Conservation (phyloP, 2,797 vertebrate genomes). For the Pampus argenteus region DNA sequence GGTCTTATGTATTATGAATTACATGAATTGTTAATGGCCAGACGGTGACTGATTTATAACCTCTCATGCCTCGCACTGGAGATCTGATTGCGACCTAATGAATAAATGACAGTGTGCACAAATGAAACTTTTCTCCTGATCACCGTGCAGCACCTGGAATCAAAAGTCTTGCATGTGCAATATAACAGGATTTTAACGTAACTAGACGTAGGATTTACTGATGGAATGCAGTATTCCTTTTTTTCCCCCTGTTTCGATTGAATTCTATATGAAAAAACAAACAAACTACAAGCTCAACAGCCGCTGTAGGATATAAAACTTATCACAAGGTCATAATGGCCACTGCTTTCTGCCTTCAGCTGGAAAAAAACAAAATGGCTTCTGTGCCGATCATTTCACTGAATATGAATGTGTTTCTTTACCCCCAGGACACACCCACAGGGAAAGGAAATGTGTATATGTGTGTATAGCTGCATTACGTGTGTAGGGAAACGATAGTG, state of each 20-base stretch:
- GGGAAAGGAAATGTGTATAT: constrained; percentile 4
- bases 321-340: constrained; percentile 66
- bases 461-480: constrained; percentile 22
- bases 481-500: constrained; percentile 49
- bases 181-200: not conserved
- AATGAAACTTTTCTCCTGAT: constrained; percentile 88
- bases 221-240: not conserved
- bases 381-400: constrained; percentile 55
- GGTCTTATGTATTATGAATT: constrained; percentile 91
- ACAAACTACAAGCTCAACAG: constrained; percentile 18
- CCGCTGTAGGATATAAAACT: constrained; percentile 58
- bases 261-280: constrained; percentile 41
- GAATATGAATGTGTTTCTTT: constrained; percentile 69
- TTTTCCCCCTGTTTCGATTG: constrained; percentile 36
- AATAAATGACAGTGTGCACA: constrained; percentile 91
- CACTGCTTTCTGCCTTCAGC: constrained; percentile 23
- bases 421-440: constrained; percentile 59
- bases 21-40: constrained; percentile 93
- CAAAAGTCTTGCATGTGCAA: constrained; percentile 57
- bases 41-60: constrained; percentile 92
- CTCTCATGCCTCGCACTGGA: constrained; percentile 81
- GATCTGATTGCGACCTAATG: constrained; percentile 89
- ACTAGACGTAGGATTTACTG: constrained; percentile 7
- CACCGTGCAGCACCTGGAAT: constrained; percentile 78
- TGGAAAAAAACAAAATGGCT: constrained; percentile 68